Evolutionary conservation across 2,797 vertebrate genomes (phyloP).

Genomic region (Bryconaethiops microstoma): DNA sequence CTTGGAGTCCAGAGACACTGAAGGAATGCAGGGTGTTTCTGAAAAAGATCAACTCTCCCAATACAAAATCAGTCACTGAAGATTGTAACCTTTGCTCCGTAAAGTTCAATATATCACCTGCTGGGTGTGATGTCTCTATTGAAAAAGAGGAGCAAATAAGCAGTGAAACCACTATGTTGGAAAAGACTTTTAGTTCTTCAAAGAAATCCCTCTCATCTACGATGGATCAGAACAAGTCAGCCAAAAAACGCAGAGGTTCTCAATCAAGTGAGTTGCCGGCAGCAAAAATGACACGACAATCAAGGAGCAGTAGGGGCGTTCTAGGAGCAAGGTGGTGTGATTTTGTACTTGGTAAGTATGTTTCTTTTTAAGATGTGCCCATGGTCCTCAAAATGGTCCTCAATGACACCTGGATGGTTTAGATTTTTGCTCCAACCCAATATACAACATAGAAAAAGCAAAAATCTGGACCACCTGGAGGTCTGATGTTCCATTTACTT

Average conservation of each 20-base stretch:
- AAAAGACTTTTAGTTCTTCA: constrained; percentile 55
- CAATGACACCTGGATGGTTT: too few species aligned
- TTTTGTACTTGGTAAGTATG: constrained; percentile 88
- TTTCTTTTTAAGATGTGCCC: not conserved
- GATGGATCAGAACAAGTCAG: constrained; percentile 33
- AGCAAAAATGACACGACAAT: constrained; percentile 78
- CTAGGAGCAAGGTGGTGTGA: constrained; percentile 81
- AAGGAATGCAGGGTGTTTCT: constrained; percentile 96
- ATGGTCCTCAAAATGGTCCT: too few species aligned
- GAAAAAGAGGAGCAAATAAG: constrained; percentile 61
- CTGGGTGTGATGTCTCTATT: constrained; percentile 67
- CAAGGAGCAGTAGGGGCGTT: constrained; percentile 76
- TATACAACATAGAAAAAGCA: too few species aligned
- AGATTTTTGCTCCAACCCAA: too few species aligned
- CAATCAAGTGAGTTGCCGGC: constrained; percentile 61
- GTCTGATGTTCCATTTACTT: too few species aligned
- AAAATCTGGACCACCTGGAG: too few species aligned
- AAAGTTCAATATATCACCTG: constrained; percentile 65
- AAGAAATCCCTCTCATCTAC: constrained; percentile 32
- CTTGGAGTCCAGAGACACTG: constrained; percentile 86
- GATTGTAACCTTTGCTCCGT: constrained; percentile 78
- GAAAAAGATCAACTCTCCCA: constrained; percentile 89
- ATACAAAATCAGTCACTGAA: constrained; percentile 74
- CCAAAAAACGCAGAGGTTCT: constrained; percentile 64
- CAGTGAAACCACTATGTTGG: constrained; percentile 71